Base-by-base conservation (phyloP, 2,888 invertebrate species). In the Drosophila mulleri region DNA sequence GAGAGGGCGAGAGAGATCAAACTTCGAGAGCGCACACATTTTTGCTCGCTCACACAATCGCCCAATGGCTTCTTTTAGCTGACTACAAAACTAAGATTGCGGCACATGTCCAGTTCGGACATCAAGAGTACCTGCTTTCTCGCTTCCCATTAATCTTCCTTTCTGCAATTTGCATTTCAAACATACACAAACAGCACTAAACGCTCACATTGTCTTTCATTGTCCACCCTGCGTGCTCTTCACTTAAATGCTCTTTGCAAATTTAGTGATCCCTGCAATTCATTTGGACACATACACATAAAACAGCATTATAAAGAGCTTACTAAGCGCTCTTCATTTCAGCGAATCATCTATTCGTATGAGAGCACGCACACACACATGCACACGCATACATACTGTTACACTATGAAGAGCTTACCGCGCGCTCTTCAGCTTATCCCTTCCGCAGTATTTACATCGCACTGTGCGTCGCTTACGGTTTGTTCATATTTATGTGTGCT, bases 201-300 rank as follows among this genome's bases (percentile, higher is more conserved):
- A 23, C 12, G 8, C 14, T 45, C 23, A 16, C 47, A 47, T 47
- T 16, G 23, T 26, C 9, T 47, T 9, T 29, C 29, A 32, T n/a
- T 48, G n/a, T 48, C 29, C 48, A 29, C 77, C 72, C 12, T 48
- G 77, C 54, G 65, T 66, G 65, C 26, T 41, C 44, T 42, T 39
- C 20, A 58, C 26, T 47, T 11, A 53, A 23, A 53, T 37, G 16
- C 35, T 53, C 37, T 53, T 12, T 32, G 48, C 48, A 50, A 32
- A 50, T 50, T 50, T 50, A 32, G 29, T 50, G 48, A 50, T 50
- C 48, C 48, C 48, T 50, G 48, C 48, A 32, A 50, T 50, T 50
- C 48, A 50, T 50, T 50, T 12, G 29, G n/a, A 47, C 47, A n/a
- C 32, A 32, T 12, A 48, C n/a, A n/a, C 48, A 48, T 26, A 47